Conservation (phyloP, 23 tunicate species). For the Ascidia mentula region DNA sequence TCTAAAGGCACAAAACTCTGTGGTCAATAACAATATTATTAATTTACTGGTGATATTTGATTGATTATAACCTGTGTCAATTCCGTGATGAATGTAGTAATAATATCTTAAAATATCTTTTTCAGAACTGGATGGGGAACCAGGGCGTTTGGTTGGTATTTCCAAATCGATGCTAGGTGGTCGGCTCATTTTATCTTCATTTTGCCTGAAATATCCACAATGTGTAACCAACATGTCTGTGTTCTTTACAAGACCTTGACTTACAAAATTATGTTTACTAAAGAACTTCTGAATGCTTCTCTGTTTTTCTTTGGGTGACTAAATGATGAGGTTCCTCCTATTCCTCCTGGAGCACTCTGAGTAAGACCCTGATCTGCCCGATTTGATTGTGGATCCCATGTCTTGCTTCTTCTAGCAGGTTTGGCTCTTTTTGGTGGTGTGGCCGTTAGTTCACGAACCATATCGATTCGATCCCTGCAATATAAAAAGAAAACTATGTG, state of each 20-base stretch:
- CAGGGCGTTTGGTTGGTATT: conserved; percentile 54
- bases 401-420: conserved; percentile 58
- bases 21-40: too few species aligned
- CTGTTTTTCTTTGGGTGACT: conserved; percentile 90
- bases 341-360: conserved; percentile 29
- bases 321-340: conserved; percentile 53
- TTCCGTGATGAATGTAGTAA: conserved; percentile 94
- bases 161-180: conserved; percentile 34
- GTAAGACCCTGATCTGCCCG: conserved; percentile 10
- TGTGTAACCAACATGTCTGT: background rate
- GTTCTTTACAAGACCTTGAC: background rate
- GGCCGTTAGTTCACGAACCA: conserved; percentile 60
- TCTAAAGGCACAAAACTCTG: conserved; percentile 20
- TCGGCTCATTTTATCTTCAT: conserved; percentile 56
- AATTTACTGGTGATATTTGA: too few species aligned
- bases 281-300: conserved; percentile 86
- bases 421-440: conserved; percentile 62
- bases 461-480: conserved; percentile 57
- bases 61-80: conserved; percentile 96
- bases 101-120: conserved; percentile 95
- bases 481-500: background rate
- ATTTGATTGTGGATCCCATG: conserved; percentile 65
- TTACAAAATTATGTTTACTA: conserved; percentile 91
- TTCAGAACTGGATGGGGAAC: conserved; percentile 90
- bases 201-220: conserved; percentile 48